A percentile compares a stretch with the other conserved stretches of the same genome.
Evolutionary conservation across 1,140 invertebrate genomes (phyloP).

Genomic region (Pseudomyrmex dendroicus): DNA sequence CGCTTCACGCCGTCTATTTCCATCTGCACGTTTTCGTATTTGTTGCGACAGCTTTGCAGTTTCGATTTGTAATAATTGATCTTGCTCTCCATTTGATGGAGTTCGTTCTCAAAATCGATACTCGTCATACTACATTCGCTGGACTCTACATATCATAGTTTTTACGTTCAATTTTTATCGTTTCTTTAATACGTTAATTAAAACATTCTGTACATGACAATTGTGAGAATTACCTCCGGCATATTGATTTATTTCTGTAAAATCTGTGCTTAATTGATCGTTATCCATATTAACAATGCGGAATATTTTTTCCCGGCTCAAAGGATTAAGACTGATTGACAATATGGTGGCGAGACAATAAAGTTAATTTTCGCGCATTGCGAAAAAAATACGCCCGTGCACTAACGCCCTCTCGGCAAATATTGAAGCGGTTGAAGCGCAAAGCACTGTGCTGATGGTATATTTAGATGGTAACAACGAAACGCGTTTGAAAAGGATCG

Average conservation of each 20-base stretch:
- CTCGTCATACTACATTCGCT: not conserved
- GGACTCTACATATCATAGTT: not conserved
- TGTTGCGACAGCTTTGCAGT: conserved; percentile 37
- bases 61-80: conserved; percentile 46
- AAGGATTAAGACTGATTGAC: not conserved
- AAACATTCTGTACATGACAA: not conserved
- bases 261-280: not conserved
- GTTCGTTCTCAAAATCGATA: not conserved
- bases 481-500: no score
- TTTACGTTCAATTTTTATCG: not conserved
- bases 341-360: not conserved
- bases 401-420: conserved; percentile 5
- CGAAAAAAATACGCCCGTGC: not conserved
- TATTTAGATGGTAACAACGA: not conserved
- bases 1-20: conserved; percentile 56
- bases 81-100: conserved; percentile 22
- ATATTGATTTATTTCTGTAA: not conserved
- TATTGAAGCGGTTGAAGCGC: not conserved
- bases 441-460: not conserved
- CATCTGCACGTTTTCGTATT: conserved; percentile 53
- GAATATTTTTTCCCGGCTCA: not conserved
- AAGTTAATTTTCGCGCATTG: not conserved
- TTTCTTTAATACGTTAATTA: no score
- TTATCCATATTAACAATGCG: not conserved
- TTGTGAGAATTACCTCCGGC: not conserved